These are phyloP conservation scores for Sceloporus undulatus DNA, from an alignment of 2,113 vertebrate species.

Conservation along the genomic window DNA sequence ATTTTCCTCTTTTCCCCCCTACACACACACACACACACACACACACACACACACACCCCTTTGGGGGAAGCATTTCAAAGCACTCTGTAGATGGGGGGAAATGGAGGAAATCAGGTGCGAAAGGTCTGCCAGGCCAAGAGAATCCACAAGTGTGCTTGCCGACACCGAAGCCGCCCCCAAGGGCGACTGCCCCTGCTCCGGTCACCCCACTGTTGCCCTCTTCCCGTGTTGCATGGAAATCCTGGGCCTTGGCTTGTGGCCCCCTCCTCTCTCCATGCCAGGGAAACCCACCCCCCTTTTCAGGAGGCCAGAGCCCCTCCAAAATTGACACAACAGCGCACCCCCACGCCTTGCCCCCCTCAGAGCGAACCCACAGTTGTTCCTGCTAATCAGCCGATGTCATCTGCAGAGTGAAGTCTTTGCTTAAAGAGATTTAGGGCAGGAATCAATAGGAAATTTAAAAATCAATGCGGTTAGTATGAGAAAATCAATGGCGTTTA, in stretches of 20 bases:
- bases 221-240: background rate
- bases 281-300: conserved; percentile 10
- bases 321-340: conserved; percentile 27
- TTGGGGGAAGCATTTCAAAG: background rate
- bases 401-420: conserved; percentile 81
- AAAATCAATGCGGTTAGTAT: conserved; percentile 97
- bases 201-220: too few species aligned
- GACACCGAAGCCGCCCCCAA: background rate
- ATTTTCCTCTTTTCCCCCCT: background rate
- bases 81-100: background rate
- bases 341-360: conserved; percentile 6
- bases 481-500: conserved; percentile 96
- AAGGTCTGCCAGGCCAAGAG: background rate
- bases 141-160: background rate
- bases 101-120: too few species aligned
- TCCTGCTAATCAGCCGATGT: conserved; percentile 80
- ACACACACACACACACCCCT: too few species aligned
- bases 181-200: background rate
- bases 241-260: conserved; percentile 2
- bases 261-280: background rate
- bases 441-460: conserved; percentile 95
- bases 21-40: background rate
- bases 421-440: conserved; percentile 93
- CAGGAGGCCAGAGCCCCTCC: conserved; percentile 7
- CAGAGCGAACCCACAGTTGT: conserved; percentile 37